Evolutionary conservation across 2,888 invertebrate species (phyloP).

Genomic region (Euzophera pinguis): DNA sequence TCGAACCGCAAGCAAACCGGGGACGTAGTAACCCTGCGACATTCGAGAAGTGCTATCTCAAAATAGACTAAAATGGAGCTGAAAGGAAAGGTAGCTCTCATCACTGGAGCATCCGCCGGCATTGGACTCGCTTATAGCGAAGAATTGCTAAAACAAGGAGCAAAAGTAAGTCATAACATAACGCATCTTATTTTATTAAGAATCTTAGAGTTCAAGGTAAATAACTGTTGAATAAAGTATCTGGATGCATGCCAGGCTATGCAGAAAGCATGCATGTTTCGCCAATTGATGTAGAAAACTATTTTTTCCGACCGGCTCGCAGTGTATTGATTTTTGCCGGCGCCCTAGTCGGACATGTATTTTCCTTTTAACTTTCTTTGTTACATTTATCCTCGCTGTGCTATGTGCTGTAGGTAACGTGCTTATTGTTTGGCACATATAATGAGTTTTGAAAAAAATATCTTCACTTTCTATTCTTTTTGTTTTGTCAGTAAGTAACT

Average conservation of each 20-base stretch:
- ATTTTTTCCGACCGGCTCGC: conserved; percentile 27
- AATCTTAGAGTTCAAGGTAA: conserved; percentile 58
- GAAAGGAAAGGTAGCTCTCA: conserved; percentile 86
- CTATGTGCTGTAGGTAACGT: neutral
- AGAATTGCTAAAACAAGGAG: conserved; percentile 85
- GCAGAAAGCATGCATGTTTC: neutral
- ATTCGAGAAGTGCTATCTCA: conserved; percentile 45
- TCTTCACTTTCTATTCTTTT: too few relatives aligned
- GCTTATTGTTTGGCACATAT: too few relatives aligned
- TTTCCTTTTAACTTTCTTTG: conserved; percentile 42
- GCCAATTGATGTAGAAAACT: conserved; percentile 13
- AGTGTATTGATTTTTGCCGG: conserved; percentile 66
- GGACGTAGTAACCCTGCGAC: conserved; percentile 45
- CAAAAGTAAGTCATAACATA: conserved; percentile 78
- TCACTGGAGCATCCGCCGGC: conserved; percentile 87
- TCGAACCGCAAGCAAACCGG: conserved; percentile 58
- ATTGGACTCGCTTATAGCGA: conserved; percentile 86
- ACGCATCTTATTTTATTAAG: conserved; percentile 25
- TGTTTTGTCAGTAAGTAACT: too few relatives aligned
- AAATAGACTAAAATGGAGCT: conserved; percentile 80
- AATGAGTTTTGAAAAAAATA: too few relatives aligned
- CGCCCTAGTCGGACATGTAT: conserved; percentile 42
- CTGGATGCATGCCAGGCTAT: conserved; percentile 36
- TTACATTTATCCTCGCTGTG: conserved; percentile 18
- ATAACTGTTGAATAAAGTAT: conserved; percentile 46